Evolutionary conservation across 2,888 invertebrate species (phyloP), one percentile per base, ranked within the genome.

Genomic region (Cosmorhoe ocellata): DNA sequence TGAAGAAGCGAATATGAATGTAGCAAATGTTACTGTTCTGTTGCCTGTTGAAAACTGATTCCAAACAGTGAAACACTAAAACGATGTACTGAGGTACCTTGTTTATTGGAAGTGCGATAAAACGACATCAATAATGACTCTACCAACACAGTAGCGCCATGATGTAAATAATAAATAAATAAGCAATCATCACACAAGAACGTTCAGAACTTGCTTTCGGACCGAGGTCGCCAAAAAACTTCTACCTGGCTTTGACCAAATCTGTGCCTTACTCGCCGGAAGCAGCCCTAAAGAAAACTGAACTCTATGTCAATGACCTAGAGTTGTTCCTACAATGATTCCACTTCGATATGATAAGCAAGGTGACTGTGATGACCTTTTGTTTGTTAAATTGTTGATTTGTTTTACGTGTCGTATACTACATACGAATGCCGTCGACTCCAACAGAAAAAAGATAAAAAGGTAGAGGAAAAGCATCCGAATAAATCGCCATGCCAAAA

Each of bases 211-310:
- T 61, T 61, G 69, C 68, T 73, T 69, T 74, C 67, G 67, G 45
- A 42, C 54, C 72, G 75, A 79, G 79, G 76, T 67, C 71, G 66
- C 52, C 58, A 59, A 71, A 70, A 70, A 70, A 72, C 66, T 54
- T 64, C 67, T 74, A 75, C 72, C 74, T 76, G 68, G 54, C 61
- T 61, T 48, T 58, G 56, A 59, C 60, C 49, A 66, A 67, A 64
- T 67, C 63, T 61, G 65, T 71, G 63, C 58, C 55, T 64, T 67
- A 69, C 66, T 60, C 54, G 62, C 40, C 54, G 47, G 44, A 38
- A 47, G 48, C 47, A 32, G 27, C 41, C 47, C 39, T 47, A 50
- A 49, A 39, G 46, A 57, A 73, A 67, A 66, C 56, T 63, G 52
- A 63, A 63, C 71, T 64, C 58, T 70, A 70, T 58, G 46, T 38